Conservation (phyloP, 2,797 vertebrate genomes). For the Pseudochirops cupreus region DNA sequence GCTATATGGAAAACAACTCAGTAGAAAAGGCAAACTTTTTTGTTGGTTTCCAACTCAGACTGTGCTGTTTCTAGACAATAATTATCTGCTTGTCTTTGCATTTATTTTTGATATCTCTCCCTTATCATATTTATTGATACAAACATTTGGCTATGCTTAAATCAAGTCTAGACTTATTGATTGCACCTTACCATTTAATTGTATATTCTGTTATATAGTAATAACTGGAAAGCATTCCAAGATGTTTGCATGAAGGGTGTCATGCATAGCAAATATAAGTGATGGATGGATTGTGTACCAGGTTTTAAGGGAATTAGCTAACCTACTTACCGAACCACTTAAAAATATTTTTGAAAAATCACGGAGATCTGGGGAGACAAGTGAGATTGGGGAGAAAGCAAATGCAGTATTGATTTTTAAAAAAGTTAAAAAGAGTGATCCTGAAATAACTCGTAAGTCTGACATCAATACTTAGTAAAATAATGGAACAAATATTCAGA, state of each 20-base stretch:
- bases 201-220: conserved; percentile 69
- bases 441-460: conserved; percentile 69
- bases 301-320: conserved; percentile 74
- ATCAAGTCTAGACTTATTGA: conserved; percentile 83
- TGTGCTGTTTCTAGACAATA: conserved; percentile 33
- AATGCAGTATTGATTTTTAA: conserved; percentile 77
- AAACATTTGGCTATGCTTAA: conserved; percentile 77
- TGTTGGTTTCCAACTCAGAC: background rate
- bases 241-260: conserved; percentile 78
- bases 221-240: conserved; percentile 76
- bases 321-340: conserved; percentile 75
- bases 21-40: background rate
- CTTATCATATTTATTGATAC: conserved; percentile 66
- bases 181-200: conserved; percentile 74
- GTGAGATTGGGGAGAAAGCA: conserved; percentile 52
- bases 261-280: conserved; percentile 74
- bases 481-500: conserved; percentile 72
- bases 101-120: conserved; percentile 59
- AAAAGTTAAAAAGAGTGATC: conserved; percentile 71
- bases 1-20: background rate
- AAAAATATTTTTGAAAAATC: conserved; percentile 71
- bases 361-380: conserved; percentile 60
- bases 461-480: conserved; percentile 80
- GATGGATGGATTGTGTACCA: conserved; percentile 73
- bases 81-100: conserved; percentile 57